Conservation (phyloP, 2,113 vertebrate species). For the Rhodinocichla rosea region DNA sequence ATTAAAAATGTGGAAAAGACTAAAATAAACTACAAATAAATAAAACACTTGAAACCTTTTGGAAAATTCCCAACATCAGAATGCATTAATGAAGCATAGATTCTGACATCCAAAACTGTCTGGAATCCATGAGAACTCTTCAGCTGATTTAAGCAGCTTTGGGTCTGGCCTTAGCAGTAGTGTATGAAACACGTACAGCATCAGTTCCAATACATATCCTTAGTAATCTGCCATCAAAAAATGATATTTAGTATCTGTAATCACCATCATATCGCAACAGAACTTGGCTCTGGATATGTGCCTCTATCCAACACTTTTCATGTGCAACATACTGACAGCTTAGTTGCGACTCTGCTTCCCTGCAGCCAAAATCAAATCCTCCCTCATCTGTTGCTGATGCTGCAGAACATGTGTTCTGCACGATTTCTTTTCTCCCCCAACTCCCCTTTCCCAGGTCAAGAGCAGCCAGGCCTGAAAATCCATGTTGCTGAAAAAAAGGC, state of each 20-base stretch:
- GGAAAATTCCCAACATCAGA: background rate
- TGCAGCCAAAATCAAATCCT: background rate
- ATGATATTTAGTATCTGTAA: background rate
- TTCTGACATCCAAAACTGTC: background rate
- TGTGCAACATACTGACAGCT: background rate
- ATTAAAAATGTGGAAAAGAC: background rate
- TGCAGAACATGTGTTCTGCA: constrained; percentile 3
- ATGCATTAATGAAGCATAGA: background rate
- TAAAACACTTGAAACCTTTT: background rate
- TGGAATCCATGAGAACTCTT: background rate
- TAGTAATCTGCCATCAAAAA: background rate
- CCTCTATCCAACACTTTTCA: background rate
- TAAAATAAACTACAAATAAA: background rate
- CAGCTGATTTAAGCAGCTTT: background rate
- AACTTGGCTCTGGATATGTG: background rate
- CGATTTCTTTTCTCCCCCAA: background rate
- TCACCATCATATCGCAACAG: background rate
- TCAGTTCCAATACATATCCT: background rate
- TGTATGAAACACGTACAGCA: background rate
- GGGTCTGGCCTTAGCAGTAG: background rate
- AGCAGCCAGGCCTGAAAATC: background rate
- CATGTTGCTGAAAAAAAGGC: background rate
- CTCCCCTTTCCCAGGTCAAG: background rate
- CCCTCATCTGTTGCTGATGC: constrained; percentile 2
- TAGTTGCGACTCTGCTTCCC: background rate